These are phyloP conservation scores for Pseudomugil gertrudae DNA, from an alignment of 2,797 vertebrate genomes.

Conservation along the genomic window DNA sequence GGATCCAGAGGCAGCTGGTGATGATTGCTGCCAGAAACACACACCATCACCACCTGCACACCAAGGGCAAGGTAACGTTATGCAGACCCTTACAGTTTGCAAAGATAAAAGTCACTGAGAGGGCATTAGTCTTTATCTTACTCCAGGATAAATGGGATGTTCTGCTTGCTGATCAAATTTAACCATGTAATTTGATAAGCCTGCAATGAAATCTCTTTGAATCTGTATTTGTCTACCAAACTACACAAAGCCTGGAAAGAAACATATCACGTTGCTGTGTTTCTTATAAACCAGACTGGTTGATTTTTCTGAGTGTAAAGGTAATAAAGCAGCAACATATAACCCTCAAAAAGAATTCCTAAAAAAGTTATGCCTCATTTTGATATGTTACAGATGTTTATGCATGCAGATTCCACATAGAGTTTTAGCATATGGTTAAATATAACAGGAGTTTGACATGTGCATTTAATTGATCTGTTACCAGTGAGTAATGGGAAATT, in stretches of 20 bases:
- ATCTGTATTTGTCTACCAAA: not conserved
- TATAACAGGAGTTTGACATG: no score
- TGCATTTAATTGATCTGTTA: no score
- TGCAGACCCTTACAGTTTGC: slow-evolving; percentile 14
- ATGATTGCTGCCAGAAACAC: slow-evolving; percentile 74
- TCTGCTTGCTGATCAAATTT: not conserved
- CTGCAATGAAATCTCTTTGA: not conserved
- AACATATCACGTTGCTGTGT: not conserved
- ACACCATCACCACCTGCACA: slow-evolving; percentile 58
- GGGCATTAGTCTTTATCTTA: not conserved
- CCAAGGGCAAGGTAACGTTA: slow-evolving; percentile 65
- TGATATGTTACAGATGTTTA: no score
- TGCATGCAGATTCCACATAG: no score
- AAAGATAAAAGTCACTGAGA: not conserved
- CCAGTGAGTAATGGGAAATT: not conserved
- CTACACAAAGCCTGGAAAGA: not conserved
- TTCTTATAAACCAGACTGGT: no score
- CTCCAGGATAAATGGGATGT: slow-evolving; percentile 2
- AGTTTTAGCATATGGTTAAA: no score
- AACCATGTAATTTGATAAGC: slow-evolving; percentile 2
- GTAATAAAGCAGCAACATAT: not conserved
- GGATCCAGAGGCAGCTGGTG: slow-evolving; percentile 85
- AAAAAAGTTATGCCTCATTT: no score
- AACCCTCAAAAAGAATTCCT: not conserved
- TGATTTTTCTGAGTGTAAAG: not conserved